Conservation (phyloP, 2,888 invertebrate genomes). For the Ornithoptera priamus region DNA sequence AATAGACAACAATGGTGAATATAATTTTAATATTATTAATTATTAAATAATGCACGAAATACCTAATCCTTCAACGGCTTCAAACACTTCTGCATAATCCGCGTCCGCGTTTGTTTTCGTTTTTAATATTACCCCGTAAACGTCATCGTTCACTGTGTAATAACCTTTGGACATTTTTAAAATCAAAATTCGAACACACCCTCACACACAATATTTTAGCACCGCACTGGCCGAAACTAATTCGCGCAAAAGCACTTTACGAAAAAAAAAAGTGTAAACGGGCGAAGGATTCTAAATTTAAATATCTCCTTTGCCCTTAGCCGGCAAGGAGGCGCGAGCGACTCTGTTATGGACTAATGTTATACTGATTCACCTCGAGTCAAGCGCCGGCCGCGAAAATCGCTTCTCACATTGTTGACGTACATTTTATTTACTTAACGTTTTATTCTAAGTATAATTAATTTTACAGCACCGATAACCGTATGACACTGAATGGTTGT, state of each 20-base stretch:
- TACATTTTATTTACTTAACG: slow-evolving; percentile 55
- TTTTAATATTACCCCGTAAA: slow-evolving; percentile 72
- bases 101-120: slow-evolving; percentile 52
- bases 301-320: slow-evolving; percentile 62
- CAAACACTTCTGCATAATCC: slow-evolving; percentile 67
- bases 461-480: background rate
- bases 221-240: slow-evolving; percentile 51
- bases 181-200: slow-evolving; percentile 32
- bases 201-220: slow-evolving; percentile 37
- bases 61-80: slow-evolving; percentile 71
- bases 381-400: slow-evolving; percentile 67
- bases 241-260: slow-evolving; percentile 32
- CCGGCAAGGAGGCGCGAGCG: slow-evolving; percentile 68
- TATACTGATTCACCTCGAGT: slow-evolving; percentile 71
- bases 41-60: slow-evolving; percentile 30
- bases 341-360: slow-evolving; percentile 72
- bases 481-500: background rate
- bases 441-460: slow-evolving; percentile 20
- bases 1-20: background rate
- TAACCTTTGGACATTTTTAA: slow-evolving; percentile 57
- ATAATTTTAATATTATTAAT: background rate
- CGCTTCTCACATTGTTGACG: slow-evolving; percentile 70
- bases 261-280: slow-evolving; percentile 48
- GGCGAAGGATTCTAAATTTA: slow-evolving; percentile 74
- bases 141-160: slow-evolving; percentile 72